Conservation (phyloP, 2,797 vertebrate species). For the Odontamblyopus lacepedii region DNA sequence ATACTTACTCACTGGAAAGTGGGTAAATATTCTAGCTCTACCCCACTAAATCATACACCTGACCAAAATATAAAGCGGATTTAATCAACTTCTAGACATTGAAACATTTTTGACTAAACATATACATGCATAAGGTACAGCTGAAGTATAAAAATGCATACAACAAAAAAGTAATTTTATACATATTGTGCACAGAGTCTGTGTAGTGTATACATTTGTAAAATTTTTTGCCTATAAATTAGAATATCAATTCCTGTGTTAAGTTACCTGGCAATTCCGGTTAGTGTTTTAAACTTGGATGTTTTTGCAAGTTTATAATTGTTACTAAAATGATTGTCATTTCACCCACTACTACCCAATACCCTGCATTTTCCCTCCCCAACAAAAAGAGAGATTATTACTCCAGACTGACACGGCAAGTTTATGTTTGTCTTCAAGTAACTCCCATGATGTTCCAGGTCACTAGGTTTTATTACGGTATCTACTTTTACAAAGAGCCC, state of each 20-base stretch:
- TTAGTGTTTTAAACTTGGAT: no score
- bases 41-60: not conserved
- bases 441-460: not conserved
- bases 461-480: not conserved
- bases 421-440: not conserved
- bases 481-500: conserved; percentile 3
- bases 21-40: not conserved
- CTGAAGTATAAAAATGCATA: no score
- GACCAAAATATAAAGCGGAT: not conserved
- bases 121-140: no score
- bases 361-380: not conserved
- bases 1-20: no score
- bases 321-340: not conserved
- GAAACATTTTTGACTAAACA: not conserved
- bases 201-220: no score
- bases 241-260: no score
- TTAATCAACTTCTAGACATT: not conserved
- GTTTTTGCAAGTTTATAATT: not conserved
- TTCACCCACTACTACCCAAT: not conserved
- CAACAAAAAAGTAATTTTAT: no score
- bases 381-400: not conserved
- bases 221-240: no score
- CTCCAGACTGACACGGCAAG: not conserved
- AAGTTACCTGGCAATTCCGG: no score
- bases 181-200: no score